Conservation (phyloP, 2,888 invertebrate genomes). For the Empis livida region DNA sequence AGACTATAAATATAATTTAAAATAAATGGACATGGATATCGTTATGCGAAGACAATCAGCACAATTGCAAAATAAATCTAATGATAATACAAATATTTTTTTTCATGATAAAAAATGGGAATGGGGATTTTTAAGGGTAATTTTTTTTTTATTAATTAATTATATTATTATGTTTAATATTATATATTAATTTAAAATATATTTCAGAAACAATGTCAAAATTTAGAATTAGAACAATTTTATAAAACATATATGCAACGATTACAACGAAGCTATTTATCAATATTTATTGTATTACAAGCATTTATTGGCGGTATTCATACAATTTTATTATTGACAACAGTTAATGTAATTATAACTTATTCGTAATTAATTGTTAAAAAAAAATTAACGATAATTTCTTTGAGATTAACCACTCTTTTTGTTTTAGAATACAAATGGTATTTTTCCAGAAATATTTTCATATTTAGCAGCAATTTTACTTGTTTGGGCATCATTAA, state of each 20-base stretch:
- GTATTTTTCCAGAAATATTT: slow-evolving; percentile 29
- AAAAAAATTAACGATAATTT: neutral
- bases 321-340: slow-evolving; percentile 41
- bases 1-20: neutral
- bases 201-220: slow-evolving; percentile 62
- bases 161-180: slow-evolving; percentile 10
- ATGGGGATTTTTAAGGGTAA: slow-evolving; percentile 33
- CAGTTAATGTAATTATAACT: slow-evolving; percentile 28
- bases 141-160: neutral
- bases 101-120: slow-evolving; percentile 34
- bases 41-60: slow-evolving; percentile 13
- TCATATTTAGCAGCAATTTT: slow-evolving; percentile 25
- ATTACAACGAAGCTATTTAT: slow-evolving; percentile 63
- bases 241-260: slow-evolving; percentile 65
- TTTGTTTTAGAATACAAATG: slow-evolving; percentile 18
- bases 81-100: slow-evolving; percentile 8
- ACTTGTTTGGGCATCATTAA: slow-evolving; percentile 29
- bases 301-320: slow-evolving; percentile 51
- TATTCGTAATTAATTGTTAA: neutral
- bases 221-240: slow-evolving; percentile 58
- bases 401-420: too few species aligned
- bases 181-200: slow-evolving; percentile 4
- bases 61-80: slow-evolving; percentile 9
- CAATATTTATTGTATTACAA: slow-evolving; percentile 59
- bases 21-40: slow-evolving; percentile 9